Evolutionary conservation across 2,888 invertebrate species (phyloP), one percentile per base, ranked within the genome.

Genomic region (Parnassius apollo): DNA sequence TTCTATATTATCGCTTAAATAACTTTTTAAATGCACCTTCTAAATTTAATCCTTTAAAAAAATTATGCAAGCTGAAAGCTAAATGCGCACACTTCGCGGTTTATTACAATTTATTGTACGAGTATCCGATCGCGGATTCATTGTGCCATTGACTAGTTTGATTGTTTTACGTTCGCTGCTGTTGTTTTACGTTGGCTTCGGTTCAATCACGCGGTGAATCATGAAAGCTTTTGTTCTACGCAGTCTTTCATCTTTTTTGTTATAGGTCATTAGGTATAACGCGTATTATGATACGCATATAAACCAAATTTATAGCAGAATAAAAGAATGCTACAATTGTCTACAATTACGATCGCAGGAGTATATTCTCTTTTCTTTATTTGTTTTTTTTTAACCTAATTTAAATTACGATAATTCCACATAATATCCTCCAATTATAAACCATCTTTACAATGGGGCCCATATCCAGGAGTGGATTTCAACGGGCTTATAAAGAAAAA

Each of bases 161-260:
- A 70, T 73, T 71, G 70, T 69, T 70, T 70, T 63, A 67, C 63
- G 55, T 59, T 57, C 62, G 66, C 66, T 68, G 42, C 18, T 18
- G 18, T 18, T 18, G 18, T 18, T 18, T 18, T 18, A 18, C 68
- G 69, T 79, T 80, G 81, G 81, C 81, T 62, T 62, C n/a, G 67
- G 8, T 77, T 81, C 81, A 81, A 80, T 73, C 76, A 71, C 58
- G 65, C 64, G 64, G 69, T 79, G 78, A 78, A 66, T 77, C 74
- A 76, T 73, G 42, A 48, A 48, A 42, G 42, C 57, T 60, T 56
- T 60, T 52, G 59, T 57, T 56, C 59, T 13, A 35, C 13, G 51
- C 25, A 25, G 11, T 59, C 64, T 64, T 64, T 64, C 64, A 64
- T 64, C 64, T 60, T 42, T 22, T 11, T 18, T 42, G 52, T 53